Conservation (phyloP, 2,113 vertebrate genomes). For the Protobothrops mucrosquamatus region DNA sequence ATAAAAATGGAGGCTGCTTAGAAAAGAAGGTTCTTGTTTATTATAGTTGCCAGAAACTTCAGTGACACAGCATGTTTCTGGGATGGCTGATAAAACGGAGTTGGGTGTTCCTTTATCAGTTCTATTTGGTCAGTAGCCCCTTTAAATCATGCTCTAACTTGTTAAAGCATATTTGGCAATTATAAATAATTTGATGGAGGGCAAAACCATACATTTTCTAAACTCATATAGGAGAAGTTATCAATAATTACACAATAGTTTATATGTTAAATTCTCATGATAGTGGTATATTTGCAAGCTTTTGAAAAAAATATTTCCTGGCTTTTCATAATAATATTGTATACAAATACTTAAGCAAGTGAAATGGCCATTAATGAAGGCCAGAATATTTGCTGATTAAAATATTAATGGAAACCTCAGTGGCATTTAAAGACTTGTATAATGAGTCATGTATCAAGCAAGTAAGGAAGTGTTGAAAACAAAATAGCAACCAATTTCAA, state of each 20-base stretch:
- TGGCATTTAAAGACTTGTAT: neutral
- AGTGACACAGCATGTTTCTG: no score
- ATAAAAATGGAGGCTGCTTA: no score
- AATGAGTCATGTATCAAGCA: neutral
- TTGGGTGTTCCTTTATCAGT: neutral
- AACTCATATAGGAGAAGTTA: neutral
- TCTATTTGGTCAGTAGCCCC: neutral
- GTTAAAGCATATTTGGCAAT: neutral
- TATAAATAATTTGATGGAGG: neutral
- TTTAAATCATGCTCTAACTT: neutral
- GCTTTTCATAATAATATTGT: neutral
- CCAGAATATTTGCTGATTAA: neutral
- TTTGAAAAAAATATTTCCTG: neutral
- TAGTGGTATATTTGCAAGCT: neutral
- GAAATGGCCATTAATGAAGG: neutral
- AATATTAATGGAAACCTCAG: neutral
- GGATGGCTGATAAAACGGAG: no score
- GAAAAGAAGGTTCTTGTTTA: no score
- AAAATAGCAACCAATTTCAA: neutral
- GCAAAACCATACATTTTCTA: neutral
- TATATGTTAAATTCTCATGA: neutral
- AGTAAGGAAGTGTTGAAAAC: neutral
- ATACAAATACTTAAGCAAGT: neutral
- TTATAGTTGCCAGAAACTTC: no score
- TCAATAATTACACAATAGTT: neutral